Evolutionary conservation across 2,113 vertebrate genomes (phyloP).

Genomic region (Ictalurus furcatus): DNA sequence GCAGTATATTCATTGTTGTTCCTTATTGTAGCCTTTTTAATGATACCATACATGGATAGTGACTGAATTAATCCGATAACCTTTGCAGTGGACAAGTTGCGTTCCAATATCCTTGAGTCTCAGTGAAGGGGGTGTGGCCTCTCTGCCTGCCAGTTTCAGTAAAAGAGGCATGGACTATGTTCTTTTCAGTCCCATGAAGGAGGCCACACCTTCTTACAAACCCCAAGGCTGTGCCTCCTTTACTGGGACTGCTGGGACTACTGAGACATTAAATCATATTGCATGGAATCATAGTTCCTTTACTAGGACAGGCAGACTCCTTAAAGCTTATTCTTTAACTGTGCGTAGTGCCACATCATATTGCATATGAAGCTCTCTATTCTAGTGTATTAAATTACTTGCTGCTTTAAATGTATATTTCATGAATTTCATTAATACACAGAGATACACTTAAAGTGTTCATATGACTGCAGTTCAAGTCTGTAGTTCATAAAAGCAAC

Average conservation of each 20-base stretch:
- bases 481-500: background rate
- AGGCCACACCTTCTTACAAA: background rate
- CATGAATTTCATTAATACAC: background rate
- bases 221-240: background rate
- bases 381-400: background rate
- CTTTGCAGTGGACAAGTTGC: background rate
- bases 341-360: background rate
- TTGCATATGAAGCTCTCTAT: background rate
- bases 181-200: background rate
- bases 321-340: background rate
- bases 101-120: background rate
- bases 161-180: background rate
- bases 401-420: background rate
- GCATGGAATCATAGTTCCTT: background rate
- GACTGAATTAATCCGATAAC: background rate
- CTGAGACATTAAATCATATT: background rate
- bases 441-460: background rate
- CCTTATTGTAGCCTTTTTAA: background rate
- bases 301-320: background rate
- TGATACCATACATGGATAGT: background rate
- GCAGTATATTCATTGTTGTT: background rate
- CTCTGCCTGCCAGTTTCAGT: background rate
- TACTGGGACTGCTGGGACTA: background rate
- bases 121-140: background rate
- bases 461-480: background rate